Evolutionary conservation across 2,113 vertebrate genomes (phyloP).

Genomic region (Pedionomus torquatus): DNA sequence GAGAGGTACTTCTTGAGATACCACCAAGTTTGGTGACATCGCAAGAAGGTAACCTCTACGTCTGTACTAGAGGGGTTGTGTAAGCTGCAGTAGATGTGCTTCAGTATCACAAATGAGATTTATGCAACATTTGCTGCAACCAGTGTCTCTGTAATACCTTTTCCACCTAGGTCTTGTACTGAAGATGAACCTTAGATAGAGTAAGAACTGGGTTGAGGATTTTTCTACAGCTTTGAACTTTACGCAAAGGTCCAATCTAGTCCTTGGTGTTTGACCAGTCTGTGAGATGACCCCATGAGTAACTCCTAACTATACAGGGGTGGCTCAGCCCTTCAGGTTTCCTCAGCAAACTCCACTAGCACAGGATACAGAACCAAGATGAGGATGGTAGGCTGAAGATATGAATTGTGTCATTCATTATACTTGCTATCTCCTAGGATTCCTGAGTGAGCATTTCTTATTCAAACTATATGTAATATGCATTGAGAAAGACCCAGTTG

Average conservation of each 20-base stretch:
- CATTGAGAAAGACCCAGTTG: background rate
- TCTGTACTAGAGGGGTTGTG: background rate
- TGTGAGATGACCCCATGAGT: background rate
- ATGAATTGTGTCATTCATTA: background rate
- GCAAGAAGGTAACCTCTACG: background rate
- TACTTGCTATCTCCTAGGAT: background rate
- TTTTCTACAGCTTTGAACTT: background rate
- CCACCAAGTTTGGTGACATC: fast-evolving
- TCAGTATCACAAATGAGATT: background rate
- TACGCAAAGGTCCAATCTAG: background rate
- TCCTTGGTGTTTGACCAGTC: background rate
- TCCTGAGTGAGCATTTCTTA: background rate
- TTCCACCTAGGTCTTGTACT: background rate
- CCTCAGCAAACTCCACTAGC: background rate
- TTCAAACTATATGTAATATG: background rate
- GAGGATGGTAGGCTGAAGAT: background rate
- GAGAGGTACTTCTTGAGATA: background rate
- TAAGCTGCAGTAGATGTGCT: background rate
- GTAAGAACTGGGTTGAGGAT: background rate
- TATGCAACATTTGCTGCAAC: background rate
- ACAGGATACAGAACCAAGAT: background rate
- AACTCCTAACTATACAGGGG: background rate
- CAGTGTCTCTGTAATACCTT: background rate
- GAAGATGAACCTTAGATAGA: constrained; percentile 1
- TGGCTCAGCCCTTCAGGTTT: background rate